A percentile compares a stretch with the other conserved stretches of the same genome.
Evolutionary conservation across 2,888 invertebrate genomes (phyloP).

Genomic region (Tyria jacobaeae): DNA sequence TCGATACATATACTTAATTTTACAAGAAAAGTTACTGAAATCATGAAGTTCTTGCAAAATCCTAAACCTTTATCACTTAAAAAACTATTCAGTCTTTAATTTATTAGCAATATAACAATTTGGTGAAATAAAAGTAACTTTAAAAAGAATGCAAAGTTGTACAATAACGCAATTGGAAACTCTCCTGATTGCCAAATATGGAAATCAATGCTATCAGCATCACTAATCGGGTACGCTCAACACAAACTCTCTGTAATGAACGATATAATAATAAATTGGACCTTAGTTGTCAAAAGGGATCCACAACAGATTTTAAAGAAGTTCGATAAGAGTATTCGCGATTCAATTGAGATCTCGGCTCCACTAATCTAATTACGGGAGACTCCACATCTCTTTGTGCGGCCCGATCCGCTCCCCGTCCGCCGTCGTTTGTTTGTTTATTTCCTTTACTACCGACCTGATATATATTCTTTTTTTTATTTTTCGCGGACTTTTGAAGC

Average conservation of each 20-base stretch:
- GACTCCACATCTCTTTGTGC: slow-evolving; percentile 65
- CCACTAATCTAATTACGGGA: slow-evolving; percentile 79
- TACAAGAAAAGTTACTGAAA: no score
- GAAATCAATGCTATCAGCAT: slow-evolving; percentile 36
- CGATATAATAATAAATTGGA: slow-evolving; percentile 51
- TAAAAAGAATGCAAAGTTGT: slow-evolving; percentile 20
- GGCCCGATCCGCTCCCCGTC: slow-evolving; percentile 29
- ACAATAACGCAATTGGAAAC: slow-evolving; percentile 28
- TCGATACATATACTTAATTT: no score
- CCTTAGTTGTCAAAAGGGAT: slow-evolving; percentile 56
- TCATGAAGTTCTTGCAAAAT: no score
- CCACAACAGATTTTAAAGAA: slow-evolving; percentile 60
- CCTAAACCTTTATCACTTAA: slow-evolving; percentile 7
- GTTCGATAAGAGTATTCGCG: slow-evolving; percentile 59
- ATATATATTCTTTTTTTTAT: slow-evolving; percentile 71
- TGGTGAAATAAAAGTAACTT: slow-evolving; percentile 18
- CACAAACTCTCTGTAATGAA: slow-evolving; percentile 40
- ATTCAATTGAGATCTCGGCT: slow-evolving; percentile 62
- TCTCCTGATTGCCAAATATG: slow-evolving; percentile 39
- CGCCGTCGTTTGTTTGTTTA: slow-evolving; percentile 63
- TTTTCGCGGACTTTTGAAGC: slow-evolving; percentile 65
- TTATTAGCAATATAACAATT: slow-evolving; percentile 10
- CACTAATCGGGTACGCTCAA: slow-evolving; percentile 32
- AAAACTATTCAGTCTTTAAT: slow-evolving; percentile 8
- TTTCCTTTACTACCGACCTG: slow-evolving; percentile 67